These are phyloP conservation scores for Eutrigla gurnardus DNA, from an alignment of 2,797 vertebrate genomes.

Conservation along the genomic window DNA sequence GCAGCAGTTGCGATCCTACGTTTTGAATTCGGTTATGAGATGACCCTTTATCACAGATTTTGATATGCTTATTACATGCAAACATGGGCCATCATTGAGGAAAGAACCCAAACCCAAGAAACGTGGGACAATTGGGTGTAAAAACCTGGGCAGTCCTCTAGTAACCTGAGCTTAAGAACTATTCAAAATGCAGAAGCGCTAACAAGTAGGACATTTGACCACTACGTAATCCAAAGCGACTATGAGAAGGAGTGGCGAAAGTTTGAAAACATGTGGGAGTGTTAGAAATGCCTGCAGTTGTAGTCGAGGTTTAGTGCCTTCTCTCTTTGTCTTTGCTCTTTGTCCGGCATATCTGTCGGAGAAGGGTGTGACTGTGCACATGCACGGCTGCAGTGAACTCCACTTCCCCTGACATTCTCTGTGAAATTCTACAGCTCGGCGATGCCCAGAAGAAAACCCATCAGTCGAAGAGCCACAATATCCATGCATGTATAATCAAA, in stretches of 20 bases:
- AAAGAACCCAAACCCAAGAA: slow-evolving; percentile 1
- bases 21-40: slow-evolving; percentile 1
- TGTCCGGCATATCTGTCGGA: slow-evolving; percentile 64
- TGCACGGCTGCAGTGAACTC: slow-evolving; percentile 67
- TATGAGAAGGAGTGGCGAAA: slow-evolving; percentile 29
- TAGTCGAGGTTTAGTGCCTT: slow-evolving; percentile 53
- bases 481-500: slow-evolving; percentile 63
- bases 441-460: slow-evolving; percentile 41
- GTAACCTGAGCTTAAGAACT: slow-evolving; percentile 27
- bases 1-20: not conserved
- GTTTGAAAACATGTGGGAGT: slow-evolving; percentile 47
- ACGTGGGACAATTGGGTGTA: not conserved
- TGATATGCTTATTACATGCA: not conserved
- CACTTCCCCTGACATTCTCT: slow-evolving; percentile 37
- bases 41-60: not conserved
- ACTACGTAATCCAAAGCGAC: slow-evolving; percentile 5
- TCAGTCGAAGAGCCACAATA: slow-evolving; percentile 50
- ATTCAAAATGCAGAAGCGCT: slow-evolving; percentile 3
- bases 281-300: slow-evolving; percentile 45
- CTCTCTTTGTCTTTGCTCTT: slow-evolving; percentile 72
- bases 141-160: not conserved
- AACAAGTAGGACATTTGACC: slow-evolving; percentile 32
- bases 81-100: not conserved
- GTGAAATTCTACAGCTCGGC: slow-evolving; percentile 43
- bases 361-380: slow-evolving; percentile 69